Conservation (phyloP, 2,113 vertebrate species). For the Arizona elegans region DNA sequence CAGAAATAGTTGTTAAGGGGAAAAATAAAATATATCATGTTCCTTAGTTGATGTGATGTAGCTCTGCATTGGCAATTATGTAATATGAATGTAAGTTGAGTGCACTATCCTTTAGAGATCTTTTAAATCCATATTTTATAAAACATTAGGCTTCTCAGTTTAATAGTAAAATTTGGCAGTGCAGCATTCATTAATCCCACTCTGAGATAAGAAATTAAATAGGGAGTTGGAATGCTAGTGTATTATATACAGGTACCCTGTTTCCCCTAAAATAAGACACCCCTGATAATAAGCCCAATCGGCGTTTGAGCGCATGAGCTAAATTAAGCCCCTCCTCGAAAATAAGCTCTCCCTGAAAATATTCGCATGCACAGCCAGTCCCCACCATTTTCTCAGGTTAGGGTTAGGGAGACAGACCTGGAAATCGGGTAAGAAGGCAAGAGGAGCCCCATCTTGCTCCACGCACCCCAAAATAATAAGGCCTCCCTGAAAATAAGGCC, state of each 20-base stretch:
- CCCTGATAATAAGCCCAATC: too few species aligned
- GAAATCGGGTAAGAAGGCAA: too few species aligned
- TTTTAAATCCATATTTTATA: neutral
- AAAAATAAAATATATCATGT: neutral
- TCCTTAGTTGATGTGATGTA: neutral
- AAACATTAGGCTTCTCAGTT: neutral
- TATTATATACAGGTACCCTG: neutral
- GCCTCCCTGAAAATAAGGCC: too few species aligned
- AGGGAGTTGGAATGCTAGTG: neutral
- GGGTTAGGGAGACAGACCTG: too few species aligned
- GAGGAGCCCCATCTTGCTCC: too few species aligned
- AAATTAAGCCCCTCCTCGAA: too few species aligned
- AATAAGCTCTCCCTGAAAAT: too few species aligned
- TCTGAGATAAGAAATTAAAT: neutral
- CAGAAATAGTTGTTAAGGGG: neutral
- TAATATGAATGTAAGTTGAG: neutral
- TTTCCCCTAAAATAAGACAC: too few species aligned
- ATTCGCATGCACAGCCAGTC: too few species aligned
- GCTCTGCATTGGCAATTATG: neutral
- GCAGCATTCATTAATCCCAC: neutral
- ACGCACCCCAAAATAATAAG: too few species aligned
- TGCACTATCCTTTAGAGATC: neutral
- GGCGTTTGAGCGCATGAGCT: too few species aligned
- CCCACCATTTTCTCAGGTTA: too few species aligned
- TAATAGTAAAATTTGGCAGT: neutral